A percentile compares a stretch with the other conserved stretches of the same genome.
These are phyloP conservation scores for Rotaria socialis DNA, from an alignment of 2,888 invertebrate genomes.

Conservation along the genomic window DNA sequence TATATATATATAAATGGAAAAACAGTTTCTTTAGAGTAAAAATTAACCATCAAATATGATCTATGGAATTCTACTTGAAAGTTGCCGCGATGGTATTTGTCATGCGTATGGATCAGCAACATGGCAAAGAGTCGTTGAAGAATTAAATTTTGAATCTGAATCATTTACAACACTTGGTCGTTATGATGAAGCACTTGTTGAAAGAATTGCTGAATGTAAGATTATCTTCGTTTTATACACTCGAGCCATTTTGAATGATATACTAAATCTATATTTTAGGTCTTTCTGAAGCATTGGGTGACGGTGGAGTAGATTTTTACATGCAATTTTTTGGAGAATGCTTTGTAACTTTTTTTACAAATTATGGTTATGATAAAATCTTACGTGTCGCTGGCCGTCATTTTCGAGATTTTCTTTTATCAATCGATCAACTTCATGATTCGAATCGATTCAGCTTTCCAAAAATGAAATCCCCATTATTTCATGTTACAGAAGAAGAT, in stretches of 20 bases:
- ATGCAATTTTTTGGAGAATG: conserved; percentile 45
- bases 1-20: not conserved
- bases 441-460: conserved; percentile 87
- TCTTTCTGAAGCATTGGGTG: not conserved
- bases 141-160: conserved; percentile 30
- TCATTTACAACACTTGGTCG: conserved; percentile 26
- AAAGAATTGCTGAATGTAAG: conserved; percentile 32
- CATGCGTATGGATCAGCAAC: not conserved
- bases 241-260: no score
- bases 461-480: conserved; percentile 81
- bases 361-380: conserved; percentile 82
- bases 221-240: no score
- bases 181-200: not conserved
- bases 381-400: conserved; percentile 80
- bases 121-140: conserved; percentile 20
- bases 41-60: not conserved
- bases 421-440: conserved; percentile 83
- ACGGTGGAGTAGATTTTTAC: conserved; percentile 40
- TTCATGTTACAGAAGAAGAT: conserved; percentile 80
- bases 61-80: not conserved
- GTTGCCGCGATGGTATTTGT: conserved; percentile 31
- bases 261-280: not conserved
- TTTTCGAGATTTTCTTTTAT: conserved; percentile 83
- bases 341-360: conserved; percentile 75
- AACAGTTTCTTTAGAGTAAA: not conserved